These are phyloP conservation scores for Polypedilum vanderplanki DNA, from an alignment of 1,140 invertebrate species.

Conservation along the genomic window DNA sequence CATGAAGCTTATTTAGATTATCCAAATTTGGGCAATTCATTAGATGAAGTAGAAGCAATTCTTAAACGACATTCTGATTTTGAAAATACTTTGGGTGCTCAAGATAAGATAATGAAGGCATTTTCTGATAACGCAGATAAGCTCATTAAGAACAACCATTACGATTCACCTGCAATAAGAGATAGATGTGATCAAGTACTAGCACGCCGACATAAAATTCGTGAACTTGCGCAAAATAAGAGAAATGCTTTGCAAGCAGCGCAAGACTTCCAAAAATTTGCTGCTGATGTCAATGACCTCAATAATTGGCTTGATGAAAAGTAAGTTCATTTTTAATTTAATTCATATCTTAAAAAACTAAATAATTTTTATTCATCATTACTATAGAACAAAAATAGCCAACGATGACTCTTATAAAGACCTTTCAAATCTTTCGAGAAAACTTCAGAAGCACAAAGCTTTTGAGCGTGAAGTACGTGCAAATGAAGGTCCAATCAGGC, in stretches of 20 bases:
- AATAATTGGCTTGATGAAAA: slow-evolving; percentile 89
- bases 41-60: slow-evolving; percentile 91
- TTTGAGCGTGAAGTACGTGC: slow-evolving; percentile 91
- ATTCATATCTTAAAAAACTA: background rate
- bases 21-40: slow-evolving; percentile 75
- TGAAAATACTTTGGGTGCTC: slow-evolving; percentile 84
- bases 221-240: slow-evolving; percentile 63
- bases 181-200: slow-evolving; percentile 69
- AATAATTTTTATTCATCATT: background rate
- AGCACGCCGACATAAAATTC: slow-evolving; percentile 62
- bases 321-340: background rate
- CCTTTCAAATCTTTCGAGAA: slow-evolving; percentile 82
- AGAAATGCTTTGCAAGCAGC: slow-evolving; percentile 67
- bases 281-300: slow-evolving; percentile 81
- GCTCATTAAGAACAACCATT: slow-evolving; percentile 75
- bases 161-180: slow-evolving; percentile 69
- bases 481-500: slow-evolving; percentile 79
- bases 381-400: slow-evolving; percentile 61
- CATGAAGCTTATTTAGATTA: slow-evolving; percentile 92
- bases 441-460: slow-evolving; percentile 95
- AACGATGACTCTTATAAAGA: slow-evolving; percentile 91
- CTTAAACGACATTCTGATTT: slow-evolving; percentile 92
- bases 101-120: slow-evolving; percentile 83
- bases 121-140: slow-evolving; percentile 83
- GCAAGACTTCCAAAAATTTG: slow-evolving; percentile 76